These are phyloP conservation scores for Heteromurus nitidus DNA, from an alignment of 2,888 invertebrate genomes.

Conservation along the genomic window DNA sequence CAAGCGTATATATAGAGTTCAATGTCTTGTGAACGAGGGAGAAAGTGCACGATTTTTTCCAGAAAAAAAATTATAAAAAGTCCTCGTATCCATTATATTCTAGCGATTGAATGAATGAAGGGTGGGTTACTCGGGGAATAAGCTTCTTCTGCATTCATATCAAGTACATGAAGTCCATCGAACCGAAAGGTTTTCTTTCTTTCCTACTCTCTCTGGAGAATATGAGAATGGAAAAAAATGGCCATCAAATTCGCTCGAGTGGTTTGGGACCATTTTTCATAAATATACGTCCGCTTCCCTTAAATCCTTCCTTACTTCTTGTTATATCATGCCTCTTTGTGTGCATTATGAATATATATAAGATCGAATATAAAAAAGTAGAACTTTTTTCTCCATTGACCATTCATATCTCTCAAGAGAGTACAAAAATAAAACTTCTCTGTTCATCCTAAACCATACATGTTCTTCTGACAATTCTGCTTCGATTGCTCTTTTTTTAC, in stretches of 20 bases:
- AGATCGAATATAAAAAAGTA: too few species aligned
- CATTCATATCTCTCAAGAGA: too few species aligned
- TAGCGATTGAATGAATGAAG: conserved; percentile 71
- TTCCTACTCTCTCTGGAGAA: conserved; percentile 60
- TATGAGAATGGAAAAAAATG: conserved; percentile 73
- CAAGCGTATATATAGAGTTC: conserved; percentile 42
- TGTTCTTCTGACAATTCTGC: conserved; percentile 52
- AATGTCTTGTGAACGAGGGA: conserved; percentile 52
- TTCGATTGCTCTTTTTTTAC: conserved; percentile 47
- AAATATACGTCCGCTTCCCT: conserved; percentile 71
- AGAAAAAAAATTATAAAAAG: neutral
- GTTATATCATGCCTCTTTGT: too few species aligned
- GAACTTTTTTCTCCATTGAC: too few species aligned
- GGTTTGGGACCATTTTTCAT: conserved; percentile 72
- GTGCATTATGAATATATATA: conserved; percentile 37
- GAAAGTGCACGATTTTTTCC: neutral
- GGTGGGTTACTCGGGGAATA: conserved; percentile 57
- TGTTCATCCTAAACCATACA: too few species aligned
- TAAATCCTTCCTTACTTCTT: conserved; percentile 61
- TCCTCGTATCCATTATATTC: too few species aligned
- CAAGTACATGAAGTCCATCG: neutral
- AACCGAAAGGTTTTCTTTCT: conserved; percentile 39
- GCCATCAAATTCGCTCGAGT: conserved; percentile 72
- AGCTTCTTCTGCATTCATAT: neutral
- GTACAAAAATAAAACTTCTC: conserved; percentile 9